Percentiles rank a stretch among this genome's conserved stretches.
phyloP scores from a whole-genome alignment of 2,797 vertebrate species.

The Melopsittacus undulatus region DNA sequence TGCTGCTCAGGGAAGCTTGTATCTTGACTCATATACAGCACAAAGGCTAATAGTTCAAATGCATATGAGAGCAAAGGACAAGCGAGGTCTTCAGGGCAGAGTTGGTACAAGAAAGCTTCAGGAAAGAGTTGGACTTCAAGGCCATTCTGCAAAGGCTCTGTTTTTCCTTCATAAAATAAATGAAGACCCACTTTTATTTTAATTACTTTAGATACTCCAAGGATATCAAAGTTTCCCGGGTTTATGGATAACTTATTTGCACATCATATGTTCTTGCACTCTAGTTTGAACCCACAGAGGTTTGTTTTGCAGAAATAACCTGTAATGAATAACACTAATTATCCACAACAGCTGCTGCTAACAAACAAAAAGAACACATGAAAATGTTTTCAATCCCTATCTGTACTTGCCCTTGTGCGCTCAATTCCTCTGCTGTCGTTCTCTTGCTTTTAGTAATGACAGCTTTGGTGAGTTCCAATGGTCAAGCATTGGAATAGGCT shows the following conservation, averaged over 20 bases:
- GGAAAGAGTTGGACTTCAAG: not conserved
- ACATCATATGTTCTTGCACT: not conserved
- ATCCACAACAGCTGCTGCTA: not conserved
- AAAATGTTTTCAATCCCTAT: accelerated
- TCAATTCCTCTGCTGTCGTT: not conserved
- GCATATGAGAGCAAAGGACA: not conserved
- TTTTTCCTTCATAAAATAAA: not conserved
- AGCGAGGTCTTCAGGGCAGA: not conserved
- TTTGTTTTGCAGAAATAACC: not conserved
- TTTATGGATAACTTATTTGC: not conserved
- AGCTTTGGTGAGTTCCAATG: not conserved
- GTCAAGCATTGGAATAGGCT: not conserved
- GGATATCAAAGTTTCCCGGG: not conserved
- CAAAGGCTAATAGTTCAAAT: slow-evolving; percentile 40
- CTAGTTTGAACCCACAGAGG: not conserved
- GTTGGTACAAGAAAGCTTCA: not conserved
- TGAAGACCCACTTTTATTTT: not conserved
- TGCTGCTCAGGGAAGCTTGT: not conserved
- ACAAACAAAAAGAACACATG: not conserved
- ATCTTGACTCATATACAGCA: not conserved
- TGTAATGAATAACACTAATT: not conserved
- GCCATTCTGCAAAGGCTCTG: not conserved
- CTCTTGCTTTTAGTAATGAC: not conserved
- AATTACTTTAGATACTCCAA: not conserved
- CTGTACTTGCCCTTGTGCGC: not conserved